A percentile compares a stretch with the other conserved stretches of the same genome.
These are phyloP conservation scores for Zelleria hepariella DNA, from an alignment of 2,888 invertebrate species.

Conservation along the genomic window DNA sequence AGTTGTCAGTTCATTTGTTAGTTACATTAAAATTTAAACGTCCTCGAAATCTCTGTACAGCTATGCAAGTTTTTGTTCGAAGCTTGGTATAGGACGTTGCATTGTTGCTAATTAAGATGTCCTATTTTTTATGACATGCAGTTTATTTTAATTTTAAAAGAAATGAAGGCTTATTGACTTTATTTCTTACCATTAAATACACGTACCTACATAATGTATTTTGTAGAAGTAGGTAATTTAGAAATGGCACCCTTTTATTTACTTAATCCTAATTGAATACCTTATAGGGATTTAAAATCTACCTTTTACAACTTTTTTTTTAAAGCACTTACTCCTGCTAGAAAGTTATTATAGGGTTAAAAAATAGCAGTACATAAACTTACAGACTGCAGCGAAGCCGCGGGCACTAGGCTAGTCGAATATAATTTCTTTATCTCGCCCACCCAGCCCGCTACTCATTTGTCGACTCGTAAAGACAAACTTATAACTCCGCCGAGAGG, in stretches of 20 bases:
- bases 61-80: too few relatives aligned
- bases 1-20: too few relatives aligned
- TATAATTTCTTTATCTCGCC: conserved; percentile 61
- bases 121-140: too few relatives aligned
- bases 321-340: background rate
- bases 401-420: conserved; percentile 20
- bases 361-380: background rate
- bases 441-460: conserved; percentile 46
- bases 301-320: background rate
- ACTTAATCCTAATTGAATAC: background rate
- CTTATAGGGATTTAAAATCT: background rate
- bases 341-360: background rate
- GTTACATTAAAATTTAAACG: too few relatives aligned
- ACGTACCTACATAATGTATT: too few relatives aligned
- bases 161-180: too few relatives aligned
- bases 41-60: too few relatives aligned
- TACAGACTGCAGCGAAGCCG: background rate
- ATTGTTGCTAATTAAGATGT: too few relatives aligned
- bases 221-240: too few relatives aligned
- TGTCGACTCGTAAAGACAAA: conserved; percentile 28
- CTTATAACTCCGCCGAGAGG: background rate
- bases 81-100: too few relatives aligned
- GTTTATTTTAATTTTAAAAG: too few relatives aligned
- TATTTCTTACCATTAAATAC: too few relatives aligned
- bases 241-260: background rate